Conservation (phyloP, 2,797 vertebrate species). For the Enteromius viviparus region DNA sequence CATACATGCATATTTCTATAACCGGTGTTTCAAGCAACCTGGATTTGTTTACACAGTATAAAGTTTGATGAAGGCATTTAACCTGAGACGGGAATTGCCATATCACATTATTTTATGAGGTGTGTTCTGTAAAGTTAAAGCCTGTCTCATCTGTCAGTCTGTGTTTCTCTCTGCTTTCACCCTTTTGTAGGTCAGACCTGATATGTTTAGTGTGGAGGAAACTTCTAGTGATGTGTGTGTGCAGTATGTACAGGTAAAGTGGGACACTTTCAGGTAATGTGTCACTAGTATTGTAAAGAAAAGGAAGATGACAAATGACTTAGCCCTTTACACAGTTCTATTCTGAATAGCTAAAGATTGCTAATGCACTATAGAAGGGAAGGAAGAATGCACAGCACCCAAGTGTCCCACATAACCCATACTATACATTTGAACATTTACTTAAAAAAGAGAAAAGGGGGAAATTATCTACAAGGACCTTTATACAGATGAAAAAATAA, state of each 20-base stretch:
- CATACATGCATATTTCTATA: slow-evolving; percentile 31
- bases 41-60: slow-evolving; percentile 19
- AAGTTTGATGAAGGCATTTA: neutral
- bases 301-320: neutral
- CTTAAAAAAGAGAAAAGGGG: neutral
- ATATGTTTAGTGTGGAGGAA: neutral
- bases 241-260: neutral
- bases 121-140: neutral
- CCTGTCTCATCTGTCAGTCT: neutral
- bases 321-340: neutral
- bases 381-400: neutral
- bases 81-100: slow-evolving; percentile 4
- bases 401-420: neutral
- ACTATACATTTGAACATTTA: neutral
- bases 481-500: neutral
- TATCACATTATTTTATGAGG: slow-evolving; percentile 23
- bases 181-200: neutral
- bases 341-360: neutral
- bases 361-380: neutral
- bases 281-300: neutral
- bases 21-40: slow-evolving; percentile 21
- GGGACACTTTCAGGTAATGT: neutral
- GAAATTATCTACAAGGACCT: neutral
- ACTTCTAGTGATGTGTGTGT: neutral
- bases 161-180: slow-evolving; percentile 6